Evolutionary conservation across 2,888 invertebrate species (phyloP), one percentile per base, ranked within the genome.

Genomic region (Heliconius sara): DNA sequence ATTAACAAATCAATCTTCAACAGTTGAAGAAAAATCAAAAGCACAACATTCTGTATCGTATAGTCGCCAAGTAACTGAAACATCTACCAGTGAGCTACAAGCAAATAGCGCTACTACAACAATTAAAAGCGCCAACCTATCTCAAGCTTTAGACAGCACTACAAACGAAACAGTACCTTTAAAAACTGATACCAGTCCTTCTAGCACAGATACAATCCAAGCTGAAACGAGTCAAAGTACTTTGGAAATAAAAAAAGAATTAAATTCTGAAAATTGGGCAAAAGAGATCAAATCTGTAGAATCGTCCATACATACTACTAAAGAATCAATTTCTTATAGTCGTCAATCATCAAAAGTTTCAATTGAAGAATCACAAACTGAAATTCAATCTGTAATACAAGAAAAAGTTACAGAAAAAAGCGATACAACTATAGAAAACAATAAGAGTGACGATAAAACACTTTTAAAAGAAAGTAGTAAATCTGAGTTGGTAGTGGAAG

Each of bases 281-380:
- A 81, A 77, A 63, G 74, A 76, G 5, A 76, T 43, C 25, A 65
- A 63, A 30, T 60, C 66, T 60, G 30, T 63, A 39, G 60, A 72
- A 73, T 22, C 72, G 63, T n/a, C 76, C 30, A 60, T 60, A 39
- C 39, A 10, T 39, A 75, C 80, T 39, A 16, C 71, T 34, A 72
- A 79, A 72, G 65, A 81, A 76, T 79, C 80, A 63, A 57, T 82
- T 73, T 84, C 84, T 60, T 82, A 83, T 60, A 82, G 73, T 66
- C 79, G 80, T 70, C 84, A 84, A 79, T 75, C 77, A 75, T 82
- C 83, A 57, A 82, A 84, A 77, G 68, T 80, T 76, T 81, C 82
- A 12, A 71, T 75, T 13, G 78, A 80, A 73, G 63, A 79, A 82
- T 43, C 71, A 25, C 65, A 80, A 67, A 79, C n/a, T 73, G 71